Conservation (phyloP, 1,140 invertebrate genomes). For the Eupeodes corollae region DNA sequence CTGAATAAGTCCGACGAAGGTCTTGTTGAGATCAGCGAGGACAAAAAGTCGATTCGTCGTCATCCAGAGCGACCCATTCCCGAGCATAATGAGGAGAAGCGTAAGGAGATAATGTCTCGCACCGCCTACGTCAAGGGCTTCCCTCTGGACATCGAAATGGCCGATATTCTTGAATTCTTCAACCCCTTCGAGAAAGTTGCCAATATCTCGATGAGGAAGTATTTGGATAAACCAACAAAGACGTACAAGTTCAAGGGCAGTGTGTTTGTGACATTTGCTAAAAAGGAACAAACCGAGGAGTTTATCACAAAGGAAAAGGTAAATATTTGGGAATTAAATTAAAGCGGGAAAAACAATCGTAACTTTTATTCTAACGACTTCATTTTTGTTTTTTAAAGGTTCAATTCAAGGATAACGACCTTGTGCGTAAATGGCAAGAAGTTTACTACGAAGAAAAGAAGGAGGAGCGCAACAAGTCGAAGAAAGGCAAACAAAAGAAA, state of each 20-base stretch:
- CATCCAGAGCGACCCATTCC: slow-evolving; percentile 66
- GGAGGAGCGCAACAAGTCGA: slow-evolving; percentile 49
- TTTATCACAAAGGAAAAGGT: slow-evolving; percentile 38
- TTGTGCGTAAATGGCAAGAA: slow-evolving; percentile 59
- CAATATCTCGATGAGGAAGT: slow-evolving; percentile 64
- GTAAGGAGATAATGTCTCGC: slow-evolving; percentile 60
- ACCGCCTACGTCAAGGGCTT: slow-evolving; percentile 89
- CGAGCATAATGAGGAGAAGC: slow-evolving; percentile 70
- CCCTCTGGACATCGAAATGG: slow-evolving; percentile 54
- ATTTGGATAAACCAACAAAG: slow-evolving; percentile 52
- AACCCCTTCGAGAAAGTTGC: slow-evolving; percentile 58
- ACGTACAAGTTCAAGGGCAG: slow-evolving; percentile 75
- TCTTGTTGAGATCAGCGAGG: slow-evolving; percentile 70
- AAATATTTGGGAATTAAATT: not conserved
- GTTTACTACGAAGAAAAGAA: slow-evolving; percentile 62
- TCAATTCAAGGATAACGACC: slow-evolving; percentile 59
- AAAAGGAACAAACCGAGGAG: slow-evolving; percentile 55
- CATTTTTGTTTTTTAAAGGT: slow-evolving; percentile 36
- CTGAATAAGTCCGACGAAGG: slow-evolving; percentile 61
- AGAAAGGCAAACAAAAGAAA: slow-evolving; percentile 42
- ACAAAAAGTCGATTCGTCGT: slow-evolving; percentile 70
- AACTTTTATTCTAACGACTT: slow-evolving; percentile 23
- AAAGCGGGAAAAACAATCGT: not conserved
- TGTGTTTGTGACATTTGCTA: slow-evolving; percentile 73
- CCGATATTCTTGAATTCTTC: slow-evolving; percentile 65